A percentile compares a stretch with the other conserved stretches of the same genome.
Conservation (phyloP, 2,797 vertebrate species). For the Antennarius maculatus region DNA sequence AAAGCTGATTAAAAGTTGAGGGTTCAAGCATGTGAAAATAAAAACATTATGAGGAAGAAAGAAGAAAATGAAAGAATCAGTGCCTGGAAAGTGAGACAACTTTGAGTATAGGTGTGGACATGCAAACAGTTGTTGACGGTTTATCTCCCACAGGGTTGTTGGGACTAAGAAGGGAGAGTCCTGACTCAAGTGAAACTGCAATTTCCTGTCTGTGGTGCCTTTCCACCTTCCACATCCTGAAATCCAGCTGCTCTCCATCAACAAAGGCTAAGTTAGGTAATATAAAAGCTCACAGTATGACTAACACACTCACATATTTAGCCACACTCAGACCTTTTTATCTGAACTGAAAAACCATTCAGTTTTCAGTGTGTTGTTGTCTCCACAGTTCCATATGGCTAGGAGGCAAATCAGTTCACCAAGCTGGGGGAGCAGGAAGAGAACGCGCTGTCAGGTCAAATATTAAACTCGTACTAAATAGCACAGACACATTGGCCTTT, state of each 20-base stretch:
- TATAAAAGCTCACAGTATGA: constrained; percentile 41
- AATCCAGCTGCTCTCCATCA: constrained; percentile 76
- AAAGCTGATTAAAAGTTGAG: constrained; percentile 16
- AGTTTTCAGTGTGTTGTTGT: constrained; percentile 22
- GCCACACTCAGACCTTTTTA: constrained; percentile 35
- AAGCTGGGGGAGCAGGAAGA: constrained; percentile 11
- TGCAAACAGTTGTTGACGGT: constrained; percentile 25
- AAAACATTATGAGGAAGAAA: constrained; percentile 24
- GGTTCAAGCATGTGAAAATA: constrained; percentile 25
- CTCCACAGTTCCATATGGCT: constrained; percentile 5
- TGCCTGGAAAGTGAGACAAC: constrained; percentile 31
- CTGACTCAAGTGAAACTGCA: constrained; percentile 79
- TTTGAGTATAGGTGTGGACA: constrained; percentile 4
- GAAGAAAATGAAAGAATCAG: constrained; percentile 4
- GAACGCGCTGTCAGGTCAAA: constrained; percentile 49
- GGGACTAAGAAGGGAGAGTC: constrained; percentile 76
- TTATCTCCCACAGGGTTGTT: constrained; percentile 53
- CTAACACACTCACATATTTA: constrained; percentile 33
- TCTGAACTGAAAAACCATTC: constrained; percentile 17
- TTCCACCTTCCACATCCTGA: constrained; percentile 78
- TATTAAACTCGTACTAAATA: constrained; percentile 57
- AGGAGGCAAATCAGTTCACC: constrained; percentile 21
- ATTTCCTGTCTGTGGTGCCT: constrained; percentile 80
- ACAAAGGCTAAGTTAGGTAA: constrained; percentile 34
- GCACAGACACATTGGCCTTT: constrained; percentile 62